Conservation (phyloP, 2,113 vertebrate genomes). For the Phainopepla nitens region DNA sequence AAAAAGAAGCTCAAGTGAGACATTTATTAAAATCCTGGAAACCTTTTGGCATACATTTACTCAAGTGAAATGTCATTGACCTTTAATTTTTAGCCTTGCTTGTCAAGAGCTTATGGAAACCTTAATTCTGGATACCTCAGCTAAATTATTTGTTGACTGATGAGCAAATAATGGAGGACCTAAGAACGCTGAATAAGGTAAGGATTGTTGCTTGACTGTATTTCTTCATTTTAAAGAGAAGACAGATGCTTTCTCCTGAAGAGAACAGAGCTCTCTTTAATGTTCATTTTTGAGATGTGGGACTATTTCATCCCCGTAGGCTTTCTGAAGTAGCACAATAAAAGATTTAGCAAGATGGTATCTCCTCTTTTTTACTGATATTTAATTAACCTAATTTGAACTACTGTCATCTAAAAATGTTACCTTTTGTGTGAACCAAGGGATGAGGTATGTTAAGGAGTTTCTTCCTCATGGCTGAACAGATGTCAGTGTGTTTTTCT, state of each 20-base stretch:
- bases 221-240: not conserved
- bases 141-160: constrained; percentile 96
- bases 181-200: constrained; percentile 94
- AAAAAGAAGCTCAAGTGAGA: not conserved
- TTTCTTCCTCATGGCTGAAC: not conserved
- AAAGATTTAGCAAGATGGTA: not conserved
- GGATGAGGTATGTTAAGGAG: not conserved
- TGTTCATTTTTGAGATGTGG: not conserved
- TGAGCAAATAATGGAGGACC: constrained; percentile 98
- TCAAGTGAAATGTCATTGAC: not conserved
- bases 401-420: not conserved
- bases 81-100: constrained; percentile 3
- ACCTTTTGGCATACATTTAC: not conserved
- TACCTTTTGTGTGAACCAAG: constrained; percentile 1
- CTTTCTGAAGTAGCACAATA: not conserved
- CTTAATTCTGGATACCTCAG: constrained; percentile 90
- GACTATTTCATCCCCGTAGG: not conserved
- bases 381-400: constrained; percentile 35
- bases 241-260: not conserved
- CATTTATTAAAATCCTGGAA: not conserved
- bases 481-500: not conserved
- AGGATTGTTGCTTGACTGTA: not conserved
- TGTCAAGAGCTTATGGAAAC: constrained; percentile 19
- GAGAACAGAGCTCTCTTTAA: not conserved
- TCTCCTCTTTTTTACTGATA: not conserved